phyloP scores from a whole-genome alignment of 2,888 invertebrate species.

The Polyploca ridens region DNA sequence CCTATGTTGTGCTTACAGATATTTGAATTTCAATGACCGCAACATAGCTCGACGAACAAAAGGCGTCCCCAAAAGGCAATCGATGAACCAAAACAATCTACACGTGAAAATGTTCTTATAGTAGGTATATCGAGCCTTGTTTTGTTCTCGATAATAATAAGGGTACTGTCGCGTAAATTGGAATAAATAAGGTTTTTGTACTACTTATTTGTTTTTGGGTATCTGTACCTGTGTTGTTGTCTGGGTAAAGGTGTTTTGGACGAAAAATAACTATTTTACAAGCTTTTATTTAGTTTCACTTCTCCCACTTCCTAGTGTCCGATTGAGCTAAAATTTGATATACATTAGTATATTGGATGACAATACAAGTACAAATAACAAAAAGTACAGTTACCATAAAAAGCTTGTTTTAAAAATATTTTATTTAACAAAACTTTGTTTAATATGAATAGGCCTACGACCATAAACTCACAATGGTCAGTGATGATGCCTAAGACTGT shows the following conservation, averaged over 20 bases:
- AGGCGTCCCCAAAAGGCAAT: constrained; percentile 33
- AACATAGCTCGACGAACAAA: constrained; percentile 22
- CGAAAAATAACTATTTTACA: too few relatives aligned
- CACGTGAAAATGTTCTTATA: constrained; percentile 14
- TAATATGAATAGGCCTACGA: too few relatives aligned
- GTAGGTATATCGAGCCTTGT: background rate
- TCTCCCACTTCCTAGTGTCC: too few relatives aligned
- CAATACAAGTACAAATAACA: too few relatives aligned
- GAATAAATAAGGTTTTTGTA: background rate
- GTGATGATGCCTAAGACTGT: too few relatives aligned
- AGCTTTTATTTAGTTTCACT: too few relatives aligned
- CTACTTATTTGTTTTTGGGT: background rate
- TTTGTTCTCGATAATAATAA: constrained; percentile 3
- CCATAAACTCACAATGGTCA: too few relatives aligned
- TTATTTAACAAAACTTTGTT: too few relatives aligned
- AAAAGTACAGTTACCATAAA: too few relatives aligned
- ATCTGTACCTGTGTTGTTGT: background rate
- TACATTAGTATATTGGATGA: too few relatives aligned
- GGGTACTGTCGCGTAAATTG: constrained; percentile 12
- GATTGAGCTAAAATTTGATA: too few relatives aligned
- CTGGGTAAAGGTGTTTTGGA: background rate
- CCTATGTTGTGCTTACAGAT: constrained; percentile 21
- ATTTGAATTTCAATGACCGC: constrained; percentile 35
- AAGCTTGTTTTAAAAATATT: too few relatives aligned
- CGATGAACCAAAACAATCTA: constrained; percentile 46